Base-by-base conservation (phyloP, 2,797 vertebrate species). In the Rousettus madagascariensis region DNA sequence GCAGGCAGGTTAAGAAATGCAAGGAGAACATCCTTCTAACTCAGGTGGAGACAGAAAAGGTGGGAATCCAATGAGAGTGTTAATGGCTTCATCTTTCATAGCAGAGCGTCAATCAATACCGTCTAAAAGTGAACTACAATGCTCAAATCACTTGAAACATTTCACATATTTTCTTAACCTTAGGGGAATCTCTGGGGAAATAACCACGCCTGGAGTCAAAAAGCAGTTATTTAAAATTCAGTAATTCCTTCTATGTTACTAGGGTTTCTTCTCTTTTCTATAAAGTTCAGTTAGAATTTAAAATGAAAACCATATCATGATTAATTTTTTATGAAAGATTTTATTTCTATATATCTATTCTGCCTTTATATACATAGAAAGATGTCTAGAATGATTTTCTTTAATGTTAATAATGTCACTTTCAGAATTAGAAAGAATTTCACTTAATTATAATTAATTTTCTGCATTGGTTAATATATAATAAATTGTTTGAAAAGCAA, bases 401-500 rank as follows among this genome's bases (percentile, higher is more conserved):
- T 77, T 36, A 94, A 43, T 86, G 13, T 86, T 78, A 83, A 82
- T 57, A 75, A 65, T 86, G 41, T 84, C 33, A 65, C 24, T 85
- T 94, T 69, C 33, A 65, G 63, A 92, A 86, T 92, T 71, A 82
- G 33, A 8, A 74, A 36, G 6, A 94, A 93, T 95, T 85, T 82
- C 15, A 43, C 26, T 92, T 87, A 69, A 95, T 77, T 91, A 74
- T 71, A 89, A 63, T 94, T 93, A 96, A 69, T 84, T 79, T 86
- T 33, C 59, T 71, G 19, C 43, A 83, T 13, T 68, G 16, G 33
- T 61, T 93, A 96, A 93, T 91, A 91, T 71, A 83, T 43, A 94
- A 92, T 83, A 91, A 96, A 95, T 74, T 92, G 13, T 80, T 94
- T 86, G 38, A 46, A 94, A 96, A 83, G 79, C 53, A 86, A 92